Evolutionary conservation across 2,113 vertebrate genomes (phyloP).

Genomic region (Archocentrus centrarchus): DNA sequence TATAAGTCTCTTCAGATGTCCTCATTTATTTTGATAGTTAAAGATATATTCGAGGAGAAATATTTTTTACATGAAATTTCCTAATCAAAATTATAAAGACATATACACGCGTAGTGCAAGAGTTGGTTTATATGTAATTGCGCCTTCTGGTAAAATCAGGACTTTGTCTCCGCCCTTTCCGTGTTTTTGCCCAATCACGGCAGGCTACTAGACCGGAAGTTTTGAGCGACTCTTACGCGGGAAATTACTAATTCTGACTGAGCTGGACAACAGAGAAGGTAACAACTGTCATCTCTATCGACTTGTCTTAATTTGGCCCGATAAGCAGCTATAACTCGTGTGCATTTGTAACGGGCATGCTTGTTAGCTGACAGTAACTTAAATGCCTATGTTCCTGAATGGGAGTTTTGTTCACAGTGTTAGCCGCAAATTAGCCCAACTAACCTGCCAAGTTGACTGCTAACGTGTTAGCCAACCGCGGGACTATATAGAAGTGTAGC

Average conservation of each 20-base stretch:
- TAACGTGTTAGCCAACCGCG: constrained; percentile 37
- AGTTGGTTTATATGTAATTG: too few species aligned
- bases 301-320: fast-evolving
- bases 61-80: too few species aligned
- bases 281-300: neutral
- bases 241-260: constrained; percentile 45
- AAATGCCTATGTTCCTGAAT: neutral
- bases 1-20: too few species aligned
- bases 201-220: constrained; percentile 59
- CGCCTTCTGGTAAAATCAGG: neutral
- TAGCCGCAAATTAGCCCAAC: neutral
- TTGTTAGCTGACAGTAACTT: too few species aligned
- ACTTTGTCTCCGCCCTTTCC: constrained; percentile 22
- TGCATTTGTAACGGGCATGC: neutral
- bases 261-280: constrained; percentile 34
- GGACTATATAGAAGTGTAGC: neutral
- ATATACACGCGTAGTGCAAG: too few species aligned
- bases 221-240: constrained; percentile 67
- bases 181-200: constrained; percentile 54
- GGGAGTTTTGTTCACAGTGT: fast-evolving
- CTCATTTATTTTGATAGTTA: too few species aligned
- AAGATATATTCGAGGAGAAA: too few species aligned
- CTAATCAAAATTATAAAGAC: too few species aligned
- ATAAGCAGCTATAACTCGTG: fast-evolving
- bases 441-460: constrained; percentile 12